Evolutionary conservation across 2,797 vertebrate genomes (phyloP), one percentile per base, ranked within the genome.

Genomic region (Lerista edwardsae): DNA sequence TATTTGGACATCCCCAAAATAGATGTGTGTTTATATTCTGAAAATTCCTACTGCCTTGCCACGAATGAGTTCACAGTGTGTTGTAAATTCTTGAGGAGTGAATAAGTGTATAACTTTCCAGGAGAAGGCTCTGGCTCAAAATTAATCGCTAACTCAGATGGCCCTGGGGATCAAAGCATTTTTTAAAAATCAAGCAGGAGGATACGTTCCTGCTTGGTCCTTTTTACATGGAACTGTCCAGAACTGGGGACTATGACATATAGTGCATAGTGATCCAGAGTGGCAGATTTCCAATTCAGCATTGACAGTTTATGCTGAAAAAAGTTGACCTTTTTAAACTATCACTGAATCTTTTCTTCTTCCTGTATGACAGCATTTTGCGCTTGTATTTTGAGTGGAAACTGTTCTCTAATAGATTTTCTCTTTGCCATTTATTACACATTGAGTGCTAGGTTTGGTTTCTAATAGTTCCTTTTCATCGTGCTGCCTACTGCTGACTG

Each of bases 381-480:
- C 65, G 39, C 75, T 47, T 81, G 76, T 68, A 89, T 92, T 86
- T 90, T 77, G 84, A 82, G 55, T 44, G 36, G 88, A 90, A 93
- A 87, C 86, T 79, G 89, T 84, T 89, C 87, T 59, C 84, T 90
- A 93, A 95, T 29, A 92, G 95, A 94, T 84, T 94, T 92, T 91
- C 84, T 92, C 92, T 91, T 85, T 89, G 88, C 86, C 44, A 0
- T 91, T 93, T 93, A 93, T 94, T 92, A 84, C 87, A 84, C 87
- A 87, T 92, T 10, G 84, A 93, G 95, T 93, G 90, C 94, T 94
- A 93, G 79, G 91, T 86, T 93, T 83, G 84, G 93, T 84, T 93
- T 93, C 95, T 95, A 95, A 95, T 89, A 86, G 94, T 91, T 92
- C 91, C 94, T 95, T 96, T 96, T 94, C 92, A 94, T 94, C 75